Evolutionary conservation across 2,888 invertebrate genomes (phyloP).

Genomic region (Mechanitis messenoides): DNA sequence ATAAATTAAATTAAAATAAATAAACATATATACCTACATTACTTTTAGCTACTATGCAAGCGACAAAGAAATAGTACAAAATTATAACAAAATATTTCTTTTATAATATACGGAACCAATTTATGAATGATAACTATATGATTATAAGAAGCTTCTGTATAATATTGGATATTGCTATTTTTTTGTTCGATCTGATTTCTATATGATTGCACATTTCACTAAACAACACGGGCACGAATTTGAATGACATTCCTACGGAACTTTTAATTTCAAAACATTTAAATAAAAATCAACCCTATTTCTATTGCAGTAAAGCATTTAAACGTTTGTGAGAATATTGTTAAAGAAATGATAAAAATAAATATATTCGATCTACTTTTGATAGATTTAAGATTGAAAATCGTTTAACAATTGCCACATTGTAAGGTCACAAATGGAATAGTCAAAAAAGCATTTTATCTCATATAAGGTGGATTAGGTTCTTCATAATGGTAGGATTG

Average conservation of each 20-base stretch:
- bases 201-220: constrained; percentile 69
- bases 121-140: not conserved
- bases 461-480: constrained; percentile 58
- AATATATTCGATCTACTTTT: constrained; percentile 9
- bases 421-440: constrained; percentile 24
- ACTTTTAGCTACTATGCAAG: too few species aligned
- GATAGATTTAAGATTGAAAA: constrained; percentile 34
- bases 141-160: constrained; percentile 46
- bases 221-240: constrained; percentile 49
- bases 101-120: constrained; percentile 6
- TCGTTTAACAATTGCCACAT: constrained; percentile 28
- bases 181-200: constrained; percentile 58
- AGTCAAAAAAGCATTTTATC: constrained; percentile 47
- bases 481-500: constrained; percentile 58
- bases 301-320: constrained; percentile 21
- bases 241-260: constrained; percentile 46
- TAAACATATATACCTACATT: too few species aligned
- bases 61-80: constrained; percentile 1
- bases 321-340: constrained; percentile 22
- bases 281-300: constrained; percentile 28
- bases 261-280: constrained; percentile 34
- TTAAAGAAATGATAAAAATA: not conserved
- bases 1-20: too few species aligned
- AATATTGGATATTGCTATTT: constrained; percentile 54
- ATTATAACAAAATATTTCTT: not conserved